phyloP scores from a whole-genome alignment of 2,797 vertebrate genomes.

The Selene dorsalis region DNA sequence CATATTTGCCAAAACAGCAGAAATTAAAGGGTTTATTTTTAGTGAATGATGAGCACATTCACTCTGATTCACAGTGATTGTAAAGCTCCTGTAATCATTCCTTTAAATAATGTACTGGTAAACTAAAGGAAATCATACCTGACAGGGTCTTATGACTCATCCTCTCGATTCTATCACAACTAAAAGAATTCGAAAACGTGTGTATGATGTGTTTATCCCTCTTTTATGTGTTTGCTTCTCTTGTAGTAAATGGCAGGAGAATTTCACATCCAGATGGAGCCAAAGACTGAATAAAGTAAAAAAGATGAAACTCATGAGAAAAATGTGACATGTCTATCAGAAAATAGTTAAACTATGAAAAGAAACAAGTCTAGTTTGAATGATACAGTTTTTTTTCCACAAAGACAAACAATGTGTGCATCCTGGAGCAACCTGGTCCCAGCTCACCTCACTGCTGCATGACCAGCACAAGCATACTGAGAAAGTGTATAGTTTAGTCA shows the following conservation, averaged over 20 bases:
- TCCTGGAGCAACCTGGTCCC: neutral
- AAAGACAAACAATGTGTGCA: neutral
- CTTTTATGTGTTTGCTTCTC: slow-evolving; percentile 16
- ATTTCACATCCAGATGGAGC: slow-evolving; percentile 42
- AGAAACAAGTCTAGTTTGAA: slow-evolving; percentile 1
- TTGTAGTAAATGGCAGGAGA: slow-evolving; percentile 25
- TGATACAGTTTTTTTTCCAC: neutral
- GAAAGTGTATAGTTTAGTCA: neutral
- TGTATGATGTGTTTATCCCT: neutral
- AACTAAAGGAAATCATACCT: slow-evolving; percentile 37
- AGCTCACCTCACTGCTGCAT: neutral
- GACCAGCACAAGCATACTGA: neutral
- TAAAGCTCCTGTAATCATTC: slow-evolving; percentile 35
- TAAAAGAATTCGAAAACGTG: slow-evolving; percentile 16
- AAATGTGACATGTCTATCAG: slow-evolving; percentile 2
- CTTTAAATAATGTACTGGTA: slow-evolving; percentile 15
- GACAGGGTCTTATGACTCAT: slow-evolving; percentile 56
- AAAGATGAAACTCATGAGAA: slow-evolving; percentile 11
- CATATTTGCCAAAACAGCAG: slow-evolving; percentile 8
- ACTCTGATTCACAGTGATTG: neutral
- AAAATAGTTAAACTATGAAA: neutral
- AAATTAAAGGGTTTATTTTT: slow-evolving; percentile 18
- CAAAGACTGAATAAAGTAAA: neutral
- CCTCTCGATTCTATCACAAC: slow-evolving; percentile 22
- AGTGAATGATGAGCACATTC: slow-evolving; percentile 13